These are phyloP conservation scores for Lottia scabra DNA, from an alignment of 2,888 invertebrate species.

Conservation along the genomic window DNA sequence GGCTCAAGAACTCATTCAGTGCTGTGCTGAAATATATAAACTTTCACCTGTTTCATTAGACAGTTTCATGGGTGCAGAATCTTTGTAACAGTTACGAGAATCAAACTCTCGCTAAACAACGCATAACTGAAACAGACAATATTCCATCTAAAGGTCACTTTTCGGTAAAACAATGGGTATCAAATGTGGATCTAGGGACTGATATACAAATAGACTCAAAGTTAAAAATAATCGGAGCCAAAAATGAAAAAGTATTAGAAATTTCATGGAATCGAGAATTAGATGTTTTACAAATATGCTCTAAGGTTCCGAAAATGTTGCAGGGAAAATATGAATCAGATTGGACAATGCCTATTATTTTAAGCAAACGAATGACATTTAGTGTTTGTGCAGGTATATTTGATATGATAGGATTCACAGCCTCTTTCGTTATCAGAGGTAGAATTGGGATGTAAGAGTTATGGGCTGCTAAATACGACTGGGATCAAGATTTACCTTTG, in stretches of 20 bases:
- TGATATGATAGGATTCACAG: background rate
- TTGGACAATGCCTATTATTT: background rate
- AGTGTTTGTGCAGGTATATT: background rate
- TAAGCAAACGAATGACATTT: background rate
- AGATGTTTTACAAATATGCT: background rate
- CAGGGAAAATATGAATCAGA: background rate
- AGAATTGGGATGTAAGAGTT: background rate
- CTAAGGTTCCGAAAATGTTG: background rate
- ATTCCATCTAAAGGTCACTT: background rate
- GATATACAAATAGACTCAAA: background rate
- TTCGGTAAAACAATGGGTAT: background rate
- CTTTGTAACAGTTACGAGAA: background rate
- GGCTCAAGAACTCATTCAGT: background rate
- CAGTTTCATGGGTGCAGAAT: background rate
- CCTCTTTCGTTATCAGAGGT: background rate
- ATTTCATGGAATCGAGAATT: background rate
- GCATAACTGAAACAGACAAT: background rate
- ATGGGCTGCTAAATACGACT: background rate
- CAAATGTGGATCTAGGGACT: background rate
- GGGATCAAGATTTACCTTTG: background rate
- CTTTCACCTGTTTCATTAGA: background rate
- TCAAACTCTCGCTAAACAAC: background rate
- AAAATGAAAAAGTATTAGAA: background rate
- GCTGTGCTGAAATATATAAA: background rate
- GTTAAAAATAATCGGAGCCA: background rate